Percentiles rank a stretch among this genome's conserved stretches.
Conservation (phyloP, 1,140 invertebrate genomes). For the Zaprionus davidi region DNA sequence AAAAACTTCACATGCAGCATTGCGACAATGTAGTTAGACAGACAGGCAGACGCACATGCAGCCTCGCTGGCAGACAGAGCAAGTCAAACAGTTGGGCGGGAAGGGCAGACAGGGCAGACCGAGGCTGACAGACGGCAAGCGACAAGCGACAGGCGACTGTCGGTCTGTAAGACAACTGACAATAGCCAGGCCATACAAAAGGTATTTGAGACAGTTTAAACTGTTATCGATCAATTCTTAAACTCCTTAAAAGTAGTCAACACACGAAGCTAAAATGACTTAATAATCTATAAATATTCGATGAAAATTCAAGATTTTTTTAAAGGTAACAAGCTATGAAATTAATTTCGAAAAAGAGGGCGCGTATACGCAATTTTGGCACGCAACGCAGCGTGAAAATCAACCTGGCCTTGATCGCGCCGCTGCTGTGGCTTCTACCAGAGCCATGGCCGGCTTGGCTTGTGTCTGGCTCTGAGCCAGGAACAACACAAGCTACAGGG, state of each 20-base stretch:
- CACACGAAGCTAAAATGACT: not conserved
- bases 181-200: conserved; percentile 35
- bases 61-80: not conserved
- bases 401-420: conserved; percentile 22
- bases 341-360: not conserved
- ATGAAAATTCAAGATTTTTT: not conserved
- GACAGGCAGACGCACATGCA: conserved; percentile 25
- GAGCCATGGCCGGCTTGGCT: not conserved
- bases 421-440: conserved; percentile 4
- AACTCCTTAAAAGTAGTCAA: conserved; percentile 1
- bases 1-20: conserved; percentile 61
- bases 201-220: conserved; percentile 35
- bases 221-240: conserved; percentile 4
- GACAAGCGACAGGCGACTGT: conserved; percentile 23
- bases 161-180: conserved; percentile 16
- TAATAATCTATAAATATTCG: not conserved
- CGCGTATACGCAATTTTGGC: conserved; percentile 53
- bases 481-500: conserved; percentile 7
- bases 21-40: conserved; percentile 70
- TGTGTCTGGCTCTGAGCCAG: conserved; percentile 4
- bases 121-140: conserved; percentile 48
- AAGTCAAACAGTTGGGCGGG: not conserved
- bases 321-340: not conserved
- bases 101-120: conserved; percentile 9
- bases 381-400: conserved; percentile 29